Conservation (phyloP, 1,140 invertebrate genomes). For the Eupristina koningsbergeri region DNA sequence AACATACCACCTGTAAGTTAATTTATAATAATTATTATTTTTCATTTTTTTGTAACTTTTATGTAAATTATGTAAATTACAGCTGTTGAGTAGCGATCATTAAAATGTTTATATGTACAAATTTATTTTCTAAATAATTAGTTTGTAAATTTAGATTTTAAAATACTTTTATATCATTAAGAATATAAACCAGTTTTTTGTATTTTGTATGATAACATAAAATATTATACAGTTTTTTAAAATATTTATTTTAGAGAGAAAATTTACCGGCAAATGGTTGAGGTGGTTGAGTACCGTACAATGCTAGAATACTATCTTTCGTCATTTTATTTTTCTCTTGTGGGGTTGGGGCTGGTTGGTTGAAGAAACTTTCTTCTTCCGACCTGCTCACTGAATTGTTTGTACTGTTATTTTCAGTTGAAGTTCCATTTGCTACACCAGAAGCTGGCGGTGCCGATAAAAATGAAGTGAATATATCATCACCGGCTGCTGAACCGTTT, state of each 20-base stretch:
- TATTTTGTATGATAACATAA: too few species aligned
- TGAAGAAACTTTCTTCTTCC: constrained; percentile 93
- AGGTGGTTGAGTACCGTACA: constrained; percentile 80
- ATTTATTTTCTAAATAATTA: neutral
- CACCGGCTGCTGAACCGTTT: constrained; percentile 70
- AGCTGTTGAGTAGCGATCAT: too few species aligned
- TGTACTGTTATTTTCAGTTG: constrained; percentile 62
- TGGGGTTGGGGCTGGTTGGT: constrained; percentile 83
- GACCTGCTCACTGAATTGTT: constrained; percentile 75
- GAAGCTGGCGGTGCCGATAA: constrained; percentile 78
- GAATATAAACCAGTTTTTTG: too few species aligned
- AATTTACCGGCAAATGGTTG: constrained; percentile 60
- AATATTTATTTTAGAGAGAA: too few species aligned
- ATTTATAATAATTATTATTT: neutral
- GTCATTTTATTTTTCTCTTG: constrained; percentile 88
- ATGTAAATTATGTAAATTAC: too few species aligned
- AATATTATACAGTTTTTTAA: too few species aligned
- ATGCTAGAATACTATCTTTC: constrained; percentile 93
- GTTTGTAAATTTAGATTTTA: too few species aligned
- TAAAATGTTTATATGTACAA: too few species aligned
- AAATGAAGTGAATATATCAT: constrained; percentile 85
- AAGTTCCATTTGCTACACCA: constrained; percentile 54
- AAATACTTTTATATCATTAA: too few species aligned
- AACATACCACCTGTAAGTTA: constrained; percentile 62
- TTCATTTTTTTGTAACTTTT: neutral